These are phyloP conservation scores for Diogma glabrata DNA, from an alignment of 2,888 invertebrate genomes.

Conservation along the genomic window DNA sequence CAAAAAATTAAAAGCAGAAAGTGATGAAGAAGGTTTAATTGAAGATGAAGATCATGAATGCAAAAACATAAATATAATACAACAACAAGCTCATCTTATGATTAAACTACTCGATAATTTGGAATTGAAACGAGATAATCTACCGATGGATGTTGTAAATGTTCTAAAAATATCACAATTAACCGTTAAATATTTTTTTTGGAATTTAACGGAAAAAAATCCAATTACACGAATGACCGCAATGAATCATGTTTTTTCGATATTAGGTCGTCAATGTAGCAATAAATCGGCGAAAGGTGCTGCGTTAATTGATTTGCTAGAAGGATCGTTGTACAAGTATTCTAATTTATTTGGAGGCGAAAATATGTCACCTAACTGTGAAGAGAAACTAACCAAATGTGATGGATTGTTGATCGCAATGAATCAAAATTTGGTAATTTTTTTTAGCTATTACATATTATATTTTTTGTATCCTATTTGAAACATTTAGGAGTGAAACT, in stretches of 20 bases:
- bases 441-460: too few relatives aligned
- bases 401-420: slow-evolving; percentile 50
- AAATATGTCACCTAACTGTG: slow-evolving; percentile 30
- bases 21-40: background rate
- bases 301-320: slow-evolving; percentile 60
- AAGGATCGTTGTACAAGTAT: slow-evolving; percentile 56
- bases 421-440: slow-evolving; percentile 63
- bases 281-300: slow-evolving; percentile 52
- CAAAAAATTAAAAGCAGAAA: background rate
- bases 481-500: too few relatives aligned
- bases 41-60: slow-evolving; percentile 7
- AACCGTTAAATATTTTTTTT: slow-evolving; percentile 64
- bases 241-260: slow-evolving; percentile 48
- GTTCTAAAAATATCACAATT: slow-evolving; percentile 58
- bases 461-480: too few relatives aligned
- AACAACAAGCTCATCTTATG: slow-evolving; percentile 38
- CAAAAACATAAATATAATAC: background rate
- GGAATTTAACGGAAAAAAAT: slow-evolving; percentile 54
- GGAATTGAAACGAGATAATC: slow-evolving; percentile 46
- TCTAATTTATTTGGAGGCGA: slow-evolving; percentile 61
- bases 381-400: background rate
- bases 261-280: slow-evolving; percentile 52
- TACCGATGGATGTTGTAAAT: slow-evolving; percentile 50
- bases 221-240: slow-evolving; percentile 49
- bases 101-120: slow-evolving; percentile 53